Conservation (phyloP, 64 coral and sea anemone species). For the Montipora sp. region DNA sequence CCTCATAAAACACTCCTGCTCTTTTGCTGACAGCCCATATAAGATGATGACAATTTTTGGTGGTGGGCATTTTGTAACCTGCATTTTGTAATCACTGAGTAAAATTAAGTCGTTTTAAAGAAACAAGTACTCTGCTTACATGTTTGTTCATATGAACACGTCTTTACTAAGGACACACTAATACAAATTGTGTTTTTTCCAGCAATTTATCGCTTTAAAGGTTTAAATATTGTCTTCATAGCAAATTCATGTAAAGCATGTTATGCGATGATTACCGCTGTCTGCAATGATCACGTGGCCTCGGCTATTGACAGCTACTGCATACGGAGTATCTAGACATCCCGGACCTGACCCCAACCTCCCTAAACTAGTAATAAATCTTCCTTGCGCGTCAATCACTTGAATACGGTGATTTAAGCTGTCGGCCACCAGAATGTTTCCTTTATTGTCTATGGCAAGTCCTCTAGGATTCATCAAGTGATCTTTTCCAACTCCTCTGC, state of each 20-base stretch:
- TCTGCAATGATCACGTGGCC: slow-evolving; percentile 91
- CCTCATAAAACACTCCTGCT: no score
- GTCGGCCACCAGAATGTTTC: slow-evolving; percentile 81
- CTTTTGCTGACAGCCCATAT: no score
- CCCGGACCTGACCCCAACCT: slow-evolving; percentile 80
- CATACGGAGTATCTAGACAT: slow-evolving; percentile 87
- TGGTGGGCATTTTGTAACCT: no score
- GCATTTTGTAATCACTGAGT: no score
- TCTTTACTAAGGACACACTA: no score
- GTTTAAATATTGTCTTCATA: no score
- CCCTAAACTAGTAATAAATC: slow-evolving; percentile 75
- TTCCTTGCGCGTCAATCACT: slow-evolving; percentile 71
- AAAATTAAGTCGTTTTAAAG: no score
- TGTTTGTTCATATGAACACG: no score
- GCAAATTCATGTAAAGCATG: slow-evolving; percentile 6
- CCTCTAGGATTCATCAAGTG: slow-evolving; percentile 77
- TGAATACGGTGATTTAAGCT: slow-evolving; percentile 87
- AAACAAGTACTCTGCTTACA: no score
- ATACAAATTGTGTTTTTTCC: no score
- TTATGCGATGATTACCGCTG: slow-evolving; percentile 78
- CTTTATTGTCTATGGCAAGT: slow-evolving; percentile 62
- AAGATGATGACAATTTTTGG: no score
- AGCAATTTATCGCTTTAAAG: no score
- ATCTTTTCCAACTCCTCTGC: slow-evolving; percentile 69
- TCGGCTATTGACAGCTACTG: slow-evolving; percentile 67